phyloP scores from a whole-genome alignment of 2,113 vertebrate species.

The Gavia stellata region DNA sequence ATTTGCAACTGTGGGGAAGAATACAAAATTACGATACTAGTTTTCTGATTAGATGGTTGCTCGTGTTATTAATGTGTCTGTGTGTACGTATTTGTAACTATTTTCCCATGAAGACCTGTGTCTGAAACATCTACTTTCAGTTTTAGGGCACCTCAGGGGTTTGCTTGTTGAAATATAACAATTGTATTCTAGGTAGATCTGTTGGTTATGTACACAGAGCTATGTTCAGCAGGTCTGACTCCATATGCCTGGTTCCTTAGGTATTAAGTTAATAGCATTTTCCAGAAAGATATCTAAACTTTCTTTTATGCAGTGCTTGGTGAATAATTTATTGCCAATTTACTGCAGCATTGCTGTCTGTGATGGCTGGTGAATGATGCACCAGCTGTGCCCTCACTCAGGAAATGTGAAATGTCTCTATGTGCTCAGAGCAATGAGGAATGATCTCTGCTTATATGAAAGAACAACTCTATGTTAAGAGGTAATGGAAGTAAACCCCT shows the following conservation, averaged over 20 bases:
- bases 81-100: neutral
- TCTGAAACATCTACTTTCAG: neutral
- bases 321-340: slow-evolving; percentile 30
- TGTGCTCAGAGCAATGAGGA: neutral
- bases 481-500: neutral
- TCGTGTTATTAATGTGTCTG: neutral
- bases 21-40: neutral
- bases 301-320: neutral
- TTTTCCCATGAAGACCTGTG: neutral
- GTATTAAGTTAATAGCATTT: neutral
- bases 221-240: neutral
- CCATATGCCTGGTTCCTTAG: neutral
- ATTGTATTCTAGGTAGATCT: neutral
- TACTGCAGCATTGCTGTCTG: neutral
- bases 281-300: neutral
- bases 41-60: neutral
- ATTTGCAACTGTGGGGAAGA: neutral
- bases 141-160: neutral
- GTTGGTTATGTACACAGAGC: neutral
- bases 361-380: neutral
- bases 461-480: neutral
- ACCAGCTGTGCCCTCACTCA: neutral
- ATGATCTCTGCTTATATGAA: neutral
- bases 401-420: neutral
- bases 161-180: neutral